Evolutionary conservation across 2,888 invertebrate species (phyloP), one percentile per base, ranked within the genome.

Genomic region (Lasioglossum vierecki): DNA sequence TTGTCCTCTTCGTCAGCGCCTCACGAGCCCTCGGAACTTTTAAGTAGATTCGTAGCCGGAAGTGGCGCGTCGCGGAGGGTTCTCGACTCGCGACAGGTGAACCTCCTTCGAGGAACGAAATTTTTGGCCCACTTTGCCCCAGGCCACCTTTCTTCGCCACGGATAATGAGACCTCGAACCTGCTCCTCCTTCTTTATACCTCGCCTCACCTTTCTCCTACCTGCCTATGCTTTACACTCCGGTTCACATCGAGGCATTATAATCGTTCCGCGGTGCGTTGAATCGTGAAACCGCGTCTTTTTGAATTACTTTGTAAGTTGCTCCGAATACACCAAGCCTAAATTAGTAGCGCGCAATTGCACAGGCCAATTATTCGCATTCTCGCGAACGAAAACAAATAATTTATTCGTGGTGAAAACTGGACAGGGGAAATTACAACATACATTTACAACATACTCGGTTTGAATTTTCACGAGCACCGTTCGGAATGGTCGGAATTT

Each of bases 21-120:
- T 82, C 82, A 63, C 80, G 84, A 86, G 82, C 86, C 87, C 86
- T 84, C 41, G 72, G 66, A 49, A 66, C 76, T 74, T 68, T 82
- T 76, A 77, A 88, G 78, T 44, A 74, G 75, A 75, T 80, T 68
- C 44, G 77, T 41, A 73, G 76, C 82, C 84, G 85, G 85, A 85
- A 83, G 80, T 75, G 83, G 71, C 73, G 83, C 68, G 41, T 80
- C 82, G 84, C 76, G 53, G 63, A 72, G 74, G 86, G 80, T 74
- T 78, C 81, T 30, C 77, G 68, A 68, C 76, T n/a, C 63, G 49
- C n/a, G 76, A 79, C 85, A 78, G 82, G 79, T 72, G 85, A 35
- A 78, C 39, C 76, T 35, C 4, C 70, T 13, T 41, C 66, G 26
- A 41, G 73, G 63, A 77, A 74, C 5, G 79, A 82, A 84, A 82